A percentile compares a stretch with the other conserved stretches of the same genome.
Conservation (phyloP, 2,113 vertebrate genomes). For the Gymnorhina tibicen region DNA sequence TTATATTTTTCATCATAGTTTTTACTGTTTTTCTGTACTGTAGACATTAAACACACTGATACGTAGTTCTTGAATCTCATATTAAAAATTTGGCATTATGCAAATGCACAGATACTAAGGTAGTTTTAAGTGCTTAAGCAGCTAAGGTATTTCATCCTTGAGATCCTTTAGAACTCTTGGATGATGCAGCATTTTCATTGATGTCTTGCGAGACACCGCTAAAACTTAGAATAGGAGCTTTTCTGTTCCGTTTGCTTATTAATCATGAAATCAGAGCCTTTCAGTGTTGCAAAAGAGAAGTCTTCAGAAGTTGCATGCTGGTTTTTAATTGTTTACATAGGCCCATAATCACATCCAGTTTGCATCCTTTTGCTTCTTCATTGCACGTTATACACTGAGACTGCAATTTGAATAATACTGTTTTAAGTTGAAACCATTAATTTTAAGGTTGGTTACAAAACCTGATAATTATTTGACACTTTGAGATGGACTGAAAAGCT, state of each 20-base stretch:
- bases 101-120: not conserved
- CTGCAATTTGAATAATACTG: not conserved
- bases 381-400: not conserved
- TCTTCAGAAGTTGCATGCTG: not conserved
- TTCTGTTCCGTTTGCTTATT: constrained; percentile 41
- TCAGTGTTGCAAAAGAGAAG: constrained; percentile 15
- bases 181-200: constrained; percentile 3
- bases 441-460: not conserved
- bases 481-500: constrained; percentile 52
- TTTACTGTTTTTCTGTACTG: not conserved
- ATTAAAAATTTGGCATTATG: not conserved
- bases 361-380: not conserved
- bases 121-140: not conserved
- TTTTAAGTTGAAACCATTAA: not conserved
- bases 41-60: not conserved
- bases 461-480: not conserved
- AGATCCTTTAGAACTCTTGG: constrained; percentile 13
- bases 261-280: constrained; percentile 62
- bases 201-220: not conserved
- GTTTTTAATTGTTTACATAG: not conserved
- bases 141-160: not conserved
- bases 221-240: not conserved
- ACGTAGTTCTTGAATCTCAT: not conserved
- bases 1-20: not conserved
- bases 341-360: not conserved